Percentiles rank a stretch among this genome's conserved stretches.
Conservation (phyloP, 1,140 invertebrate genomes). For the Drosophila asahinai region DNA sequence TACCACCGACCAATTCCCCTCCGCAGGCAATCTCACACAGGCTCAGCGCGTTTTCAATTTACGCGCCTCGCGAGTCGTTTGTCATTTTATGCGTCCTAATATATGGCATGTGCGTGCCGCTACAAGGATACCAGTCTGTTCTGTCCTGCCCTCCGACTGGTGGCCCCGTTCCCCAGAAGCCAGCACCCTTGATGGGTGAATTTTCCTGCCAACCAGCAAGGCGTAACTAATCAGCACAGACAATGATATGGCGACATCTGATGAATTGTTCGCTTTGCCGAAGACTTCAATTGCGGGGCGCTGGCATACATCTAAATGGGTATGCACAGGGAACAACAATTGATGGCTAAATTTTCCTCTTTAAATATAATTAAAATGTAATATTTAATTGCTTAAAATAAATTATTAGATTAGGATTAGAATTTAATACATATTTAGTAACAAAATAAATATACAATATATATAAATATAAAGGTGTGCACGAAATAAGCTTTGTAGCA, state of each 20-base stretch:
- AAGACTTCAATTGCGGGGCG: conserved; percentile 44
- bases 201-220: conserved; percentile 57
- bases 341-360: too few species aligned
- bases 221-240: conserved; percentile 78
- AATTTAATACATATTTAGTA: too few species aligned
- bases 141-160: neutral
- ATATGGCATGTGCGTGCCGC: conserved; percentile 79
- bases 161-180: neutral
- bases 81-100: conserved; percentile 82
- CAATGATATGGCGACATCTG: conserved; percentile 85
- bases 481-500: too few species aligned
- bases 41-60: conserved; percentile 81
- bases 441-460: too few species aligned
- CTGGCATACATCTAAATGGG: conserved; percentile 17
- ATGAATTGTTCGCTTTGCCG: conserved; percentile 59
- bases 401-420: too few species aligned
- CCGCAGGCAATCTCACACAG: conserved; percentile 59
- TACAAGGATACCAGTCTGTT: conserved; percentile 46
- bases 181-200: conserved; percentile 13
- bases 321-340: conserved; percentile 8
- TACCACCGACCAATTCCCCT: conserved; percentile 27
- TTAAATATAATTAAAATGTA: too few species aligned
- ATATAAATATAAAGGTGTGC: too few species aligned
- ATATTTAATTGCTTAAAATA: too few species aligned
- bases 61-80: conserved; percentile 80